Evolutionary conservation across 2,797 vertebrate genomes (phyloP).

Genomic region (Helicolenus hilgendorfi): DNA sequence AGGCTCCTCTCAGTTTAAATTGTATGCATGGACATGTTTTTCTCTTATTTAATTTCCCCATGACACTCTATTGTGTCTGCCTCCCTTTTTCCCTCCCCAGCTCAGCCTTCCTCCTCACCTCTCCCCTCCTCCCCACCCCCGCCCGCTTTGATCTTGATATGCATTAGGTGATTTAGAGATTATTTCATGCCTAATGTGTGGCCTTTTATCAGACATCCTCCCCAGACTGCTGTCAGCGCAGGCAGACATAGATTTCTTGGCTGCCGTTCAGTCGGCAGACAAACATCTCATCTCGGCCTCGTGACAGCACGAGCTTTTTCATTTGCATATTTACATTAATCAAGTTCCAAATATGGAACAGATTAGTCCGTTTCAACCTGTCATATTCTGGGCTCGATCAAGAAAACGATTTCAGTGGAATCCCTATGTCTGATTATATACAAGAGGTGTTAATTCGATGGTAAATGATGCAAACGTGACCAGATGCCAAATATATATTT

Average conservation of each 20-base stretch:
- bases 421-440: conserved; percentile 3
- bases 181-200: conserved; percentile 45
- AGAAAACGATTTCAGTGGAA: conserved; percentile 16
- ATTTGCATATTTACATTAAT: conserved; percentile 29
- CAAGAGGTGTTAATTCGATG: conserved; percentile 2
- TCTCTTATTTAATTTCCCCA: neutral
- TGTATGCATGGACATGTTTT: neutral
- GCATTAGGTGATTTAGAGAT: conserved; percentile 49
- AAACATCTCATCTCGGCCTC: conserved; percentile 35
- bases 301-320: neutral
- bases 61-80: neutral
- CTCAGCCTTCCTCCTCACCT: neutral
- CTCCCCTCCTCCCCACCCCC: neutral
- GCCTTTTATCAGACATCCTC: conserved; percentile 52
- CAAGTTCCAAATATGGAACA: conserved; percentile 41
- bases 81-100: no score
- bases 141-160: conserved; percentile 13
- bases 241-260: conserved; percentile 25
- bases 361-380: conserved; percentile 35
- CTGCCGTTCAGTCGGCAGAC: conserved; percentile 23
- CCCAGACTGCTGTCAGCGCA: conserved; percentile 39
- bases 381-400: conserved; percentile 10
- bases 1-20: neutral
- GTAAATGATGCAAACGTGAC: conserved; percentile 12
- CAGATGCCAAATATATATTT: conserved; percentile 9